phyloP scores from a whole-genome alignment of 2,888 invertebrate species.

The Labia minor region DNA sequence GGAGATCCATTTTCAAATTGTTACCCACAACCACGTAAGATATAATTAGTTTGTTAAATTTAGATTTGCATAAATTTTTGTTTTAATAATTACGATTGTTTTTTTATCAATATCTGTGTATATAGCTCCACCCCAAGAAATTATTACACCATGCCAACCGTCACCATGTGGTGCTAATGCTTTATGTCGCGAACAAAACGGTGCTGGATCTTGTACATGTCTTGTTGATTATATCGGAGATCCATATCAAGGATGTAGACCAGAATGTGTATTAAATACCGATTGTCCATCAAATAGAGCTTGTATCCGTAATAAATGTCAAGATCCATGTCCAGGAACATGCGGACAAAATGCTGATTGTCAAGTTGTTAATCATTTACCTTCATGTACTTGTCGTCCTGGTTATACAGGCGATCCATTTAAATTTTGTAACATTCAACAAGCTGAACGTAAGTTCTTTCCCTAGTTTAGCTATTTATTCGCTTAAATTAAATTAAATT shows the following conservation, averaged over 20 bases:
- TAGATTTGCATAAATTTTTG: background rate
- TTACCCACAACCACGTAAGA: conserved; percentile 25
- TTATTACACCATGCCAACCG: conserved; percentile 25
- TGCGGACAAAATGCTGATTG: conserved; percentile 69
- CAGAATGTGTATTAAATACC: conserved; percentile 60
- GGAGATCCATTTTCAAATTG: conserved; percentile 56
- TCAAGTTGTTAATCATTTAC: conserved; percentile 49
- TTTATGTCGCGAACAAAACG: conserved; percentile 30
- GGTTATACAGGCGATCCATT: conserved; percentile 37
- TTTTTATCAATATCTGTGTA: background rate
- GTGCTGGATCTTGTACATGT: conserved; percentile 53
- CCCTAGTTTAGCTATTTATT: no score
- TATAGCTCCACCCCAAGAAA: conserved; percentile 19
- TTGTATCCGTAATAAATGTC: conserved; percentile 65
- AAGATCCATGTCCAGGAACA: conserved; percentile 61
- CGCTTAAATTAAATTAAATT: conserved; percentile 17
- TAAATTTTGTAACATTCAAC: conserved; percentile 29
- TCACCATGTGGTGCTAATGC: conserved; percentile 31
- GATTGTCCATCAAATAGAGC: conserved; percentile 60
- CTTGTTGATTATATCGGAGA: conserved; percentile 34
- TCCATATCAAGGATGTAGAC: conserved; percentile 56
- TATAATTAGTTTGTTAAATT: background rate
- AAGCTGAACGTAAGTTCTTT: conserved; percentile 22
- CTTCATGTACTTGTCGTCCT: conserved; percentile 48
- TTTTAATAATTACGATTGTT: background rate